These are phyloP conservation scores for Aphaenogaster floridana DNA, from an alignment of 1,140 invertebrate genomes.

Conservation along the genomic window DNA sequence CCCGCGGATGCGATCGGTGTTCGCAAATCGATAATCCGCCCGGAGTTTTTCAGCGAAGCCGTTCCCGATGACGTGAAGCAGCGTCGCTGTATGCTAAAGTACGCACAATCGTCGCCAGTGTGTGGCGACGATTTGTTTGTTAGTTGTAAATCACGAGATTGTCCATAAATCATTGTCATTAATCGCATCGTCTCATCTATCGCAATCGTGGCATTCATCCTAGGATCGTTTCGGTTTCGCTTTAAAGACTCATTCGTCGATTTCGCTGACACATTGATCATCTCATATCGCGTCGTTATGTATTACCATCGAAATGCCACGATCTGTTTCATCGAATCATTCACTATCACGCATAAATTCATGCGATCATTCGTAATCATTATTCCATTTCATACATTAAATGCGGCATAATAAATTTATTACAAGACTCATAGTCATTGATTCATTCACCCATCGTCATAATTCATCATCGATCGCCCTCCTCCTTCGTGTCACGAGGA, in stretches of 20 bases:
- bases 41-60: constrained; percentile 31
- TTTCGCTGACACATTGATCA: constrained; percentile 23
- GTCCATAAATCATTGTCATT: constrained; percentile 60
- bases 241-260: constrained; percentile 29
- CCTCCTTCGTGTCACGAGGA: constrained; percentile 12
- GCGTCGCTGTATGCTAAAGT: constrained; percentile 56
- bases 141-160: constrained; percentile 62
- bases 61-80: constrained; percentile 10
- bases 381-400: constrained; percentile 62
- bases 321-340: constrained; percentile 59
- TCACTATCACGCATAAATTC: constrained; percentile 50
- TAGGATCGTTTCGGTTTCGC: constrained; percentile 41
- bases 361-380: constrained; percentile 57
- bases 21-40: not conserved
- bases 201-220: constrained; percentile 53
- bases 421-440: constrained; percentile 59
- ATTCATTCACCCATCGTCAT: constrained; percentile 62
- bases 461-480: constrained; percentile 37
- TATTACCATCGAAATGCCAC: constrained; percentile 58
- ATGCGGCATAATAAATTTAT: constrained; percentile 66
- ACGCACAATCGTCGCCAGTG: constrained; percentile 50
- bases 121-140: constrained; percentile 47
- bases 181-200: constrained; percentile 56
- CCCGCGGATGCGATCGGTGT: not conserved
- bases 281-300: constrained; percentile 49